phyloP scores from a whole-genome alignment of 2,113 vertebrate genomes.

The Psettodes erumei region DNA sequence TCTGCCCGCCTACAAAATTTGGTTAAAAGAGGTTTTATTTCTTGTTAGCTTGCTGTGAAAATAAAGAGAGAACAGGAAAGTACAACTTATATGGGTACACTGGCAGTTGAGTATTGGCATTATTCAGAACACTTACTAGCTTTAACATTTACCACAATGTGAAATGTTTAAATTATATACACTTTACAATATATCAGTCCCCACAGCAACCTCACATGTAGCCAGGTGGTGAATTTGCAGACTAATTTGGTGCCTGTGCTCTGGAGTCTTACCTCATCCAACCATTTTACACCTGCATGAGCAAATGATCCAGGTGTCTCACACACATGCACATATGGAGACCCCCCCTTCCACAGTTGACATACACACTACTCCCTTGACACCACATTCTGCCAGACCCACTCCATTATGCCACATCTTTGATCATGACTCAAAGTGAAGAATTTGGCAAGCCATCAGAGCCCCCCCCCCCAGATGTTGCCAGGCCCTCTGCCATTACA shows the following conservation, averaged over 20 bases:
- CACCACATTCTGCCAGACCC: conserved; percentile 45
- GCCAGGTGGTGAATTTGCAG: conserved; percentile 48
- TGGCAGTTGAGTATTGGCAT: no score
- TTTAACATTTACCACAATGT: neutral
- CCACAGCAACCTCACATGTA: neutral
- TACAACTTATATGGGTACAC: neutral
- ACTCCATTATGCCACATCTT: conserved; percentile 66
- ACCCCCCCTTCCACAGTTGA: conserved; percentile 3
- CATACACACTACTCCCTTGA: conserved; percentile 36
- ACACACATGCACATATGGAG: conserved; percentile 24
- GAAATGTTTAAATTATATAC: neutral
- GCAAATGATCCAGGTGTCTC: conserved; percentile 30
- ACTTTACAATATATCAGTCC: neutral
- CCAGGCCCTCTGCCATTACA: conserved; percentile 59
- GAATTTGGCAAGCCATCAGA: conserved; percentile 65
- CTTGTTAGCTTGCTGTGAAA: neutral
- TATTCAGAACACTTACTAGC: neutral
- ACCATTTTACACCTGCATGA: conserved; percentile 44
- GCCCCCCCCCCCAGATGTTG: conserved; percentile 57
- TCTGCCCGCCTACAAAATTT: neutral
- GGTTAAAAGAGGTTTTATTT: neutral
- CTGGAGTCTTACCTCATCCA: conserved; percentile 43
- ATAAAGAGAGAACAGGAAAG: neutral
- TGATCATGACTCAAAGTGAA: conserved; percentile 65
- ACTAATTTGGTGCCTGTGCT: conserved; percentile 22